Evolutionary conservation across 2,113 vertebrate species (phyloP).

Genomic region (Menidia beryllina): DNA sequence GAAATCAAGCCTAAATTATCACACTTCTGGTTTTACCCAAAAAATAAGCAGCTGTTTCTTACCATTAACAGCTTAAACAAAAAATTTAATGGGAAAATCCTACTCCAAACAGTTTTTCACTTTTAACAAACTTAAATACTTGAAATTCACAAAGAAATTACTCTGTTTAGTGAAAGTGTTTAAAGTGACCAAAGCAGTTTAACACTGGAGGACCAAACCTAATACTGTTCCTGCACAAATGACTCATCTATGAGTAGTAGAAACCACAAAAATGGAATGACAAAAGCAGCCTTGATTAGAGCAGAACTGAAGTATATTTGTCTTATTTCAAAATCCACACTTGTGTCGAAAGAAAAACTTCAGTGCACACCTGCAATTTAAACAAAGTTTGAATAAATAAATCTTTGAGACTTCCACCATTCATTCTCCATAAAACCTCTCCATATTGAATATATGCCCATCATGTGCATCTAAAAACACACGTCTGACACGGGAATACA

Average conservation of each 20-base stretch:
- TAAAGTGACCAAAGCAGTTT: slow-evolving; percentile 19
- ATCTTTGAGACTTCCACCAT: slow-evolving; percentile 26
- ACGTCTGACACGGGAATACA: slow-evolving; percentile 59
- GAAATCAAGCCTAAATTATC: slow-evolving; percentile 33
- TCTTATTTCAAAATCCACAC: slow-evolving; percentile 1
- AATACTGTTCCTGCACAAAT: slow-evolving; percentile 64
- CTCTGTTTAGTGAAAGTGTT: slow-evolving; percentile 1
- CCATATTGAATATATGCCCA: slow-evolving; percentile 8
- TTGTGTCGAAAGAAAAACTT: slow-evolving; percentile 1
- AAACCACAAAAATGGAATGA: slow-evolving; percentile 6
- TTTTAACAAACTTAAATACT: not conserved
- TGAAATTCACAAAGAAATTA: not conserved
- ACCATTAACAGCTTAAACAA: slow-evolving; percentile 15
- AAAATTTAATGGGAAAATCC: slow-evolving; percentile 10
- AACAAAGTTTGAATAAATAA: slow-evolving; percentile 5
- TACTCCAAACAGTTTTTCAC: not conserved
- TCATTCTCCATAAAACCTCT: slow-evolving; percentile 13
- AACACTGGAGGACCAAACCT: slow-evolving; percentile 37
- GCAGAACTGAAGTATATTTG: not conserved
- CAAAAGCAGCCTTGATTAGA: slow-evolving; percentile 28
- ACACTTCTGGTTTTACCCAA: slow-evolving; percentile 4
- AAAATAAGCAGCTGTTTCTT: slow-evolving; percentile 30
- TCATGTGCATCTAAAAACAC: slow-evolving; percentile 27
- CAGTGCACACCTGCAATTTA: slow-evolving; percentile 26
- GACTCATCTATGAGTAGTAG: slow-evolving; percentile 11